Evolutionary conservation across 1,140 invertebrate species (phyloP).

Genomic region (Physella acuta): DNA sequence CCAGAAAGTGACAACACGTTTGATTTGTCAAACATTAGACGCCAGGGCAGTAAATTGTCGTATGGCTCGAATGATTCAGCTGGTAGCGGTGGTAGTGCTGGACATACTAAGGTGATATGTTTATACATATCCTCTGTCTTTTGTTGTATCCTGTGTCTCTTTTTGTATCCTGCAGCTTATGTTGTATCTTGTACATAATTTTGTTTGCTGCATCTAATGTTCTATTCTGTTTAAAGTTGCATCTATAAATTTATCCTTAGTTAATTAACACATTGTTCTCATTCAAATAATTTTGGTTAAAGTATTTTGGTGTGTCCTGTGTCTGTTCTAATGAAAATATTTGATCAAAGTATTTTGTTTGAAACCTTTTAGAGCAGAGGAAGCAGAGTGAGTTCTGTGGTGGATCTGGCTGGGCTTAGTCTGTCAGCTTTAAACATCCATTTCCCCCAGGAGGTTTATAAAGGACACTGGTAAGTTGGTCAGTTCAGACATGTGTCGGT

Average conservation of each 20-base stretch:
- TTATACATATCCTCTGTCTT: not conserved
- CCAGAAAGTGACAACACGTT: not conserved
- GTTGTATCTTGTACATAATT: not conserved
- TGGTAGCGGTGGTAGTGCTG: conserved; percentile 48
- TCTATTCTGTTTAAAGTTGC: not conserved
- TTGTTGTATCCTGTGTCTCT: not conserved
- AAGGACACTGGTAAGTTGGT: conserved; percentile 6
- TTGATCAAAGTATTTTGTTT: no score
- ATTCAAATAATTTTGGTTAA: not conserved
- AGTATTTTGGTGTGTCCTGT: not conserved
- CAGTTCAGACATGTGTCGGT: no score
- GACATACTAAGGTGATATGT: conserved; percentile 37
- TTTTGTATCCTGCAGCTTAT: not conserved
- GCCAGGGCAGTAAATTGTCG: conserved; percentile 48
- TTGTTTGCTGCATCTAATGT: not conserved
- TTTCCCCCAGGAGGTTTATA: conserved; percentile 6
- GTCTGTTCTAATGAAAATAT: no score
- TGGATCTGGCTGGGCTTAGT: conserved; percentile 34
- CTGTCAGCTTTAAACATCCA: conserved; percentile 28
- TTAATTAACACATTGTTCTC: not conserved
- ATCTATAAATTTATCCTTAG: not conserved
- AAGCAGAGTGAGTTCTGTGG: conserved; percentile 34
- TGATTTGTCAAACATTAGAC: conserved; percentile 26
- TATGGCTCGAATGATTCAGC: conserved; percentile 54
- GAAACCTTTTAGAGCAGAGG: conserved; percentile 36